These are phyloP conservation scores for Vicugna pacos DNA, from an alignment of 2,113 vertebrate species.

Conservation along the genomic window DNA sequence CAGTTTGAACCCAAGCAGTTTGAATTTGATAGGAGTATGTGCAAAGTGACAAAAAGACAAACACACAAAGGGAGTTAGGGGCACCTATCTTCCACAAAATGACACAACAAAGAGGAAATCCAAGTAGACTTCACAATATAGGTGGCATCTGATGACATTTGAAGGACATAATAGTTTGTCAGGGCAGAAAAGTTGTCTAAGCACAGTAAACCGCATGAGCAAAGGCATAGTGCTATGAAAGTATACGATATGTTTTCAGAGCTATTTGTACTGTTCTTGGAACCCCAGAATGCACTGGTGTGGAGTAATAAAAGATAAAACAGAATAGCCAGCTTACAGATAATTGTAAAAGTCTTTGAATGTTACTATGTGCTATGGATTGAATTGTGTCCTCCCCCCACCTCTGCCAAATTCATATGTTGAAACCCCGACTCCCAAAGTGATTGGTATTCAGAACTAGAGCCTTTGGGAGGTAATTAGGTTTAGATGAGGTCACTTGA, in stretches of 20 bases:
- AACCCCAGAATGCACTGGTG: background rate
- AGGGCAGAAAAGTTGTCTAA: background rate
- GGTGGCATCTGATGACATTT: slow-evolving; percentile 31
- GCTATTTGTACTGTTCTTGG: background rate
- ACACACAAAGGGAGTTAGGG: no score
- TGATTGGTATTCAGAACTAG: slow-evolving; percentile 31
- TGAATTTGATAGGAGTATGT: slow-evolving; percentile 4
- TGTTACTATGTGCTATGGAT: background rate
- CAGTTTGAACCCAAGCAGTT: background rate
- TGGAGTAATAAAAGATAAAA: slow-evolving; percentile 43
- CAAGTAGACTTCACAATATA: background rate
- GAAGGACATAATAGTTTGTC: background rate
- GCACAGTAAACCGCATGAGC: background rate
- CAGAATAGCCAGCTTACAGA: slow-evolving; percentile 10
- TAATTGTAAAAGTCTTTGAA: slow-evolving; percentile 12
- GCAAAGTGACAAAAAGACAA: background rate
- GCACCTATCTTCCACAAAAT: no score
- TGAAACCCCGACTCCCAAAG: background rate
- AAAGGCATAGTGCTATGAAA: background rate
- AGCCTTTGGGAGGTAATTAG: background rate
- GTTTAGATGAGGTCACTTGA: background rate
- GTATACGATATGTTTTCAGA: slow-evolving; percentile 14
- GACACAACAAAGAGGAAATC: background rate
- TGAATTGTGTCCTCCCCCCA: background rate
- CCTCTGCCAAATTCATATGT: background rate